phyloP scores from a whole-genome alignment of 1,140 invertebrate species.

The Aphelinus atriplicis region DNA sequence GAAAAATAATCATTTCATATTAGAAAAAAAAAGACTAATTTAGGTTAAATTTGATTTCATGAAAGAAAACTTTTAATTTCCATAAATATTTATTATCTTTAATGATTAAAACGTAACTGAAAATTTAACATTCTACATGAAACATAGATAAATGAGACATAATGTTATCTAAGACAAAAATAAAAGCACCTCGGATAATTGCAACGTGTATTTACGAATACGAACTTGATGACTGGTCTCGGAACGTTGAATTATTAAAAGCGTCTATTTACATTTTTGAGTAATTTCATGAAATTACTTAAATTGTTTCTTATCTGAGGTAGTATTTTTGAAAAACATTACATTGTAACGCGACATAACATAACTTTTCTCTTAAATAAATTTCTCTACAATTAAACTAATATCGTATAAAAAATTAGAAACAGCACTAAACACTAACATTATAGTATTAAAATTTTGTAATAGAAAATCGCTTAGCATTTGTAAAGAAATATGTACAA shows the following conservation, averaged over 20 bases:
- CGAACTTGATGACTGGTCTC: constrained; percentile 7
- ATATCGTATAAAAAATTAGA: background rate
- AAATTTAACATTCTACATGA: background rate
- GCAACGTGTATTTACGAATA: constrained; percentile 1
- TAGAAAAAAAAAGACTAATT: too few species aligned
- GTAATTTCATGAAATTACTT: background rate
- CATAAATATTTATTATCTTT: constrained; percentile 18
- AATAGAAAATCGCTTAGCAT: constrained; percentile 2
- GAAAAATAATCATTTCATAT: too few species aligned
- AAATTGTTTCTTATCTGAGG: constrained; percentile 13
- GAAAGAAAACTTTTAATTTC: background rate
- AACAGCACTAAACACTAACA: background rate
- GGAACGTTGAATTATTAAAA: background rate
- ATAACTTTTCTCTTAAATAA: too few species aligned
- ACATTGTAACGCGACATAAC: too few species aligned
- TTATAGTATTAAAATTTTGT: background rate
- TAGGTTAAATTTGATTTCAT: too few species aligned
- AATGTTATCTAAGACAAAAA: constrained; percentile 1
- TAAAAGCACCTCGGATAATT: constrained; percentile 11
- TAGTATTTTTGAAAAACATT: background rate
- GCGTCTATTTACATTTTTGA: constrained; percentile 21
- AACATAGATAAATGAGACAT: constrained; percentile 2
- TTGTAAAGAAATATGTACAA: constrained; percentile 14
- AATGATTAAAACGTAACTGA: background rate
- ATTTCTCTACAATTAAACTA: too few species aligned